Base-by-base conservation (phyloP, 1,140 invertebrate species). In the Meteorus sp. region DNA sequence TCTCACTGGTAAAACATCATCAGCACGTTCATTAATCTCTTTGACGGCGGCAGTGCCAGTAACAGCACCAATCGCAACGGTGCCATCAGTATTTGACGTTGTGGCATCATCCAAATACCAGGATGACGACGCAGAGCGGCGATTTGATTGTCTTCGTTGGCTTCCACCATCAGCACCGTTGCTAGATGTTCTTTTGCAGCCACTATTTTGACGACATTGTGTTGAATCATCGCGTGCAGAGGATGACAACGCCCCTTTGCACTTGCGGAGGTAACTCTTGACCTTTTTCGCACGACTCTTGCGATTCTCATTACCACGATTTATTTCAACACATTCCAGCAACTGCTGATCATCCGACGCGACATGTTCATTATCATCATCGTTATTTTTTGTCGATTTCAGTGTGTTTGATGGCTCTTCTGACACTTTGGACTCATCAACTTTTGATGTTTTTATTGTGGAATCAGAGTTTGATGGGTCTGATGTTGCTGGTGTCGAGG, bases 191-290 rank as follows among this genome's bases (percentile, higher is more conserved):
- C 17, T 9, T 43, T 43, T 17, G 17, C 5, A 9, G 22, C 17
- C 8, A 19, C 9, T 43, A 48, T 31, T 23, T 15, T 1, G 8
- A 45, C 6, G 23, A 15, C 13, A n/a, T n/a, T n/a, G n/a, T n/a
- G n/a, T 19, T 5, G 52, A 55, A 25, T 79, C 76, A n/a, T 74
- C 72, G 22, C 60, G 62, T 29, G 63, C 44, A 23, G 58, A n/a
- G n/a, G n/a, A 75, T 23, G 73, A 72, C 6, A 79, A 59, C 9
- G 79, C 77, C 7, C 76, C 76, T 61, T 81, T 82, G 62, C 78
- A 82, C 39, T 78, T 80, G 57, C 74, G 75, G 53, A 81, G 67
- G 61, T 81, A 82, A 60, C 67, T 81, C 60, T 80, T 82, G n/a
- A 82, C 76, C 17, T 76, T 71, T 56, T 78, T 78, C 6, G 76